Evolutionary conservation across 2,888 invertebrate genomes (phyloP), one percentile per base, ranked within the genome.

Genomic region (Leptinotarsa rubiginosa): DNA sequence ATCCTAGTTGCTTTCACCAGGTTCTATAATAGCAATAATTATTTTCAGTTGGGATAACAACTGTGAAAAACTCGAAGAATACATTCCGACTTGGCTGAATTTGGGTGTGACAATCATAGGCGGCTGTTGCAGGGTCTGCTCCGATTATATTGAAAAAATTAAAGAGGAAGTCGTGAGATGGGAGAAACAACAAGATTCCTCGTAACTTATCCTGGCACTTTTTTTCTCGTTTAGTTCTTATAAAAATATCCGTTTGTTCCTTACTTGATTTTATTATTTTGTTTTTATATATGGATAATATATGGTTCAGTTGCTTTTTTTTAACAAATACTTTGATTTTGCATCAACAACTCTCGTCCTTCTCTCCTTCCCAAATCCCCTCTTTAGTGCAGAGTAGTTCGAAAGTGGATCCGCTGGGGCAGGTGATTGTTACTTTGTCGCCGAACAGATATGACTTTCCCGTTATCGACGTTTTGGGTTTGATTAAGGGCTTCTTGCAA

Each of bases 61-160:
- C 82, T 91, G 91, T 83, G 90, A 91, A 75, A 89, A 92, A 1
- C 89, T 95, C 1, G 92, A 92, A 76, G 89, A 90, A 59, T 94
- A 92, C 83, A 91, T 96, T 15, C 89, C 91, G n/a, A 92, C 93
- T 81, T 97, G 97, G 97, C 86, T 94, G 68, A 89, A 92, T 69
- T 87, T 93, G 64, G 96, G 96, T 0, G 94, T 94, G 56, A 90
- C 91, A 75, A 94, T 94, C 84, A 91, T 97, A 67, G 97, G 97
- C 16, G 97, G 97, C 0, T 97, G 97, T 83, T 97, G 97, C 85
- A 91, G 96, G 79, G 93, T 95, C 0, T 92, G 92, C 81, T 93
- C 95, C 1, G 90, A 92, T 0, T 95, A 96, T 84, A 93, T 97
- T 56, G 88, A 89, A 5, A 90, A 91, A 77, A 94, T 96, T 78